These are phyloP conservation scores for Sterrhoptilus dennistouni DNA, from an alignment of 2,113 vertebrate species.

Conservation along the genomic window DNA sequence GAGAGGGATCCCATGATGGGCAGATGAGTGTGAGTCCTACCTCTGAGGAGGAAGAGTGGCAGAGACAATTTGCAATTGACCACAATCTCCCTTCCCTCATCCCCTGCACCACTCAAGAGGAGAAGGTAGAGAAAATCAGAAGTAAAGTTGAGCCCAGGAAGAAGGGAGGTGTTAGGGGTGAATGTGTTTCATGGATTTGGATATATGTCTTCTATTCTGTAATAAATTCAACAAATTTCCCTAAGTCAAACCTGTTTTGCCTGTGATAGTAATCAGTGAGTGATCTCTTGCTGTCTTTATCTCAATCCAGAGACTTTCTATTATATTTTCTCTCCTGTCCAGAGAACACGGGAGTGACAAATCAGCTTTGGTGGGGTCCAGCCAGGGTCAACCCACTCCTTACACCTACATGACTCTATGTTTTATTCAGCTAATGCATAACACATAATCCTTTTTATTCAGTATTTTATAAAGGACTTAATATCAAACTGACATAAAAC, in stretches of 20 bases:
- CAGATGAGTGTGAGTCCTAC: neutral
- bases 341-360: neutral
- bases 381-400: neutral
- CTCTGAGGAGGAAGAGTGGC: neutral
- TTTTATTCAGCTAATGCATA: neutral
- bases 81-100: neutral
- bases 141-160: neutral
- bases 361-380: neutral
- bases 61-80: neutral
- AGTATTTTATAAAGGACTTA: neutral
- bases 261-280: fast-evolving
- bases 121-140: neutral
- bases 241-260: neutral
- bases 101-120: fast-evolving
- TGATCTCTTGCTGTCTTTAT: neutral
- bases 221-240: neutral
- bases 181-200: neutral
- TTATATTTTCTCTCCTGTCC: neutral
- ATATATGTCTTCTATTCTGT: neutral
- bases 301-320: neutral
- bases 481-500: neutral
- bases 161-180: neutral
- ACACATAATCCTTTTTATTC: neutral
- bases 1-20: fast-evolving
- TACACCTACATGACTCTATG: neutral